Evolutionary conservation across 92 coral and sea anemone genomes (phyloP).

Genomic region (Actinernus sp.): DNA sequence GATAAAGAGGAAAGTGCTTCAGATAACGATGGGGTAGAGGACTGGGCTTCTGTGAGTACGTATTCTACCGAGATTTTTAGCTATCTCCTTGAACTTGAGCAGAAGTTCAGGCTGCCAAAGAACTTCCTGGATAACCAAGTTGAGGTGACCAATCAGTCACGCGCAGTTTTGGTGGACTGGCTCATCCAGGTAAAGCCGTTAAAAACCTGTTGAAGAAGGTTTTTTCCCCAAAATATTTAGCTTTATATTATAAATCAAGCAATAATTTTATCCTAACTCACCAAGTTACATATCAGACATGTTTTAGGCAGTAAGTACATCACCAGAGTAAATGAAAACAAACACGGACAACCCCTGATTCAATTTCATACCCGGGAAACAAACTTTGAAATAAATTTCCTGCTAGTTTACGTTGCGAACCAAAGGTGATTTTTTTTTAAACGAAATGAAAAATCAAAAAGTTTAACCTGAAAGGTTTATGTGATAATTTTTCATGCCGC

Average conservation of each 20-base stretch:
- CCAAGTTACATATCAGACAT: background rate
- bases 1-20: too few relatives aligned
- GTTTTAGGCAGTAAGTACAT: too few relatives aligned
- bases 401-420: too few relatives aligned
- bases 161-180: constrained; percentile 71
- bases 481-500: too few relatives aligned
- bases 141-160: constrained; percentile 58
- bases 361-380: too few relatives aligned
- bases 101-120: constrained; percentile 37
- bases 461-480: too few relatives aligned
- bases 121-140: constrained; percentile 38
- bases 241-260: background rate
- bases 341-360: too few relatives aligned
- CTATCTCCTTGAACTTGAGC: constrained; percentile 31
- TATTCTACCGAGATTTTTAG: constrained; percentile 42
- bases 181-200: constrained; percentile 44
- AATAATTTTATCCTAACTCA: background rate
- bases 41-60: constrained; percentile 34
- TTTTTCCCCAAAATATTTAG: background rate
- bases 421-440: too few relatives aligned
- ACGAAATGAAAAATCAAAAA: too few relatives aligned
- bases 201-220: too few relatives aligned
- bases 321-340: too few relatives aligned
- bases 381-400: too few relatives aligned
- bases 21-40: constrained; percentile 11